Evolutionary conservation across 2,888 invertebrate species (phyloP).

Genomic region (Zonitis immaculata): DNA sequence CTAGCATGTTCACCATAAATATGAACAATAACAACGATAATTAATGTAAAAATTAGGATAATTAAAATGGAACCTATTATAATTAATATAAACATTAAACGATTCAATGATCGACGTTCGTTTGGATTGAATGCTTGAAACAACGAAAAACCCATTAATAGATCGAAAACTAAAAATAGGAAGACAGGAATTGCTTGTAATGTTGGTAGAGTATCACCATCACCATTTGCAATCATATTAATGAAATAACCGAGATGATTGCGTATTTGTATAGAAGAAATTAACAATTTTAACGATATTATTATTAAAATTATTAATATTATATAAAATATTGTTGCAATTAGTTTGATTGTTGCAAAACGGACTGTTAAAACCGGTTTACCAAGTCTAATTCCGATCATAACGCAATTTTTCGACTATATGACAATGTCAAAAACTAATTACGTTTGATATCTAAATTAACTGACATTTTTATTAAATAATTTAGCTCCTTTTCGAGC

Average conservation of each 20-base stretch:
- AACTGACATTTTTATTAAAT: slow-evolving; percentile 29
- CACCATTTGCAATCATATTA: slow-evolving; percentile 41
- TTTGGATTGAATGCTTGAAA: slow-evolving; percentile 30
- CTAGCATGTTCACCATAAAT: slow-evolving; percentile 32
- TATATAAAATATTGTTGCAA: slow-evolving; percentile 24
- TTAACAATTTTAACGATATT: slow-evolving; percentile 33
- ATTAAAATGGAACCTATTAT: slow-evolving; percentile 24
- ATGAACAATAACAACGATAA: slow-evolving; percentile 35
- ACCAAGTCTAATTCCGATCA: slow-evolving; percentile 29
- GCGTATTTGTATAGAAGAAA: slow-evolving; percentile 33
- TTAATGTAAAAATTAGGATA: slow-evolving; percentile 26
- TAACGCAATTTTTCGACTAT: not conserved
- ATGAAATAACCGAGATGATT: slow-evolving; percentile 40
- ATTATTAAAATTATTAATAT: slow-evolving; percentile 28
- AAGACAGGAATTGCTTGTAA: slow-evolving; percentile 31
- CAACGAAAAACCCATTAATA: slow-evolving; percentile 28
- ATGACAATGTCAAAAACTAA: not conserved
- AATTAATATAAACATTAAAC: slow-evolving; percentile 31
- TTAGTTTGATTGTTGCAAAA: slow-evolving; percentile 32
- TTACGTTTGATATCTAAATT: too few relatives aligned
- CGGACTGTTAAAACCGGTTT: slow-evolving; percentile 33
- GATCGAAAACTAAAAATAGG: slow-evolving; percentile 33
- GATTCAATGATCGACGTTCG: slow-evolving; percentile 27
- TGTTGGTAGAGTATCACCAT: slow-evolving; percentile 38
- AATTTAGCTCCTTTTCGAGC: slow-evolving; percentile 52